Base-by-base conservation (phyloP, 2,113 vertebrate species). In the Notiomystis cincta region DNA sequence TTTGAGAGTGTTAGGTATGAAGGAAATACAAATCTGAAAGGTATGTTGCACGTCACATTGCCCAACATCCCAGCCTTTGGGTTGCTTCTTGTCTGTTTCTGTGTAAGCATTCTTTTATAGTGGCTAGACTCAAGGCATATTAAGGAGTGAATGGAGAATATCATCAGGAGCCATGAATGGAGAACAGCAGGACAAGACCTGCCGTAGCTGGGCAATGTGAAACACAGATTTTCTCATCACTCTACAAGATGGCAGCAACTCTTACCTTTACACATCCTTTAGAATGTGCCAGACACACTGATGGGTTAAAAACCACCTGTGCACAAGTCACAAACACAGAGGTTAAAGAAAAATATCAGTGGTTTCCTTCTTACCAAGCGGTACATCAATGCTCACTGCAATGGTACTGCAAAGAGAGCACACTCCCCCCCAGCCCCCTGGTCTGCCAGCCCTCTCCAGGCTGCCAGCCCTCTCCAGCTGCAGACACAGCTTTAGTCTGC, bases 1-100 rank as follows among this genome's bases (percentile, higher is more conserved):
- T 90, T 72, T 82, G 48, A 94, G 62, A 78, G 77, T 58, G 64
- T 93, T 83, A 81, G 35, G 60, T 66, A 91, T 60, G 95, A 93
- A 66, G 35, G 88, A 96, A 94, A 89, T 38, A 77, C 37, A 86
- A 90, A 54, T 54, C 60, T 81, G 73, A 79, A 91, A 86, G 51
- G 25, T 31, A 66, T 28, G 22, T 23, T 69, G 57, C 57, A 82
- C 0, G 0, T 40, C 67, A 65, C 35, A 47, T 64, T 80, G 77
- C 76, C 58, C 40, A 91, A 45, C 8, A 54, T 2, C 15, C 31
- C 67, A 40, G 16, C 31, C 79, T 77, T 67, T 69, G 48, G 31
- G 56, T 7, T 84, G 42, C n/a, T 56, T 69, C 85, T 75, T 81
- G 54, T 50, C 78, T 17, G 15, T 86, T 83, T 87, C 42, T 69